Conservation (phyloP, 2,113 vertebrate species). For the Thermophis baileyi region DNA sequence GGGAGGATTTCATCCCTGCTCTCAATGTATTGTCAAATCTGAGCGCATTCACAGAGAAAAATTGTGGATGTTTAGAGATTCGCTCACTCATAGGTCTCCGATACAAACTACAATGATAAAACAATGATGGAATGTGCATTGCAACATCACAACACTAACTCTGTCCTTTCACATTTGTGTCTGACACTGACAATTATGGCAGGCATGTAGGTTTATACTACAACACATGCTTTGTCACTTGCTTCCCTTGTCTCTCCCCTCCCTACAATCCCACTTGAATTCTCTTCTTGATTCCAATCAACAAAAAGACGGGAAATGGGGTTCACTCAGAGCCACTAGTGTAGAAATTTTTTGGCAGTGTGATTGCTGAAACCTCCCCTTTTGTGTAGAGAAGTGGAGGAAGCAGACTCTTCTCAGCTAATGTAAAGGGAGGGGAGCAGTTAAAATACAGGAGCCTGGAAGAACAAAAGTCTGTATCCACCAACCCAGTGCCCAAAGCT, state of each 20-base stretch:
- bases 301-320: background rate
- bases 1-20: no score
- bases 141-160: background rate
- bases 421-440: background rate
- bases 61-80: background rate
- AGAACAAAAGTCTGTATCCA: background rate
- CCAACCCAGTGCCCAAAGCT: background rate
- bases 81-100: background rate
- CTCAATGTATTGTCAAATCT: background rate
- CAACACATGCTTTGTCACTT: background rate
- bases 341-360: background rate
- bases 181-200: background rate
- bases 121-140: background rate
- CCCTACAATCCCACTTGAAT: background rate
- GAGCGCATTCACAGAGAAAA: background rate
- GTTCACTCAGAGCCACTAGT: background rate
- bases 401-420: background rate
- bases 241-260: background rate
- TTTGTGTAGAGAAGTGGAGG: background rate
- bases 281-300: background rate
- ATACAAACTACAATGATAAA: background rate
- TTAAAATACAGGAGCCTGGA: background rate
- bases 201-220: background rate
- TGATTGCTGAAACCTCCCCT: background rate
- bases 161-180: background rate